phyloP scores from a whole-genome alignment of 2,888 invertebrate species.

The Hydropsyche betteni region DNA sequence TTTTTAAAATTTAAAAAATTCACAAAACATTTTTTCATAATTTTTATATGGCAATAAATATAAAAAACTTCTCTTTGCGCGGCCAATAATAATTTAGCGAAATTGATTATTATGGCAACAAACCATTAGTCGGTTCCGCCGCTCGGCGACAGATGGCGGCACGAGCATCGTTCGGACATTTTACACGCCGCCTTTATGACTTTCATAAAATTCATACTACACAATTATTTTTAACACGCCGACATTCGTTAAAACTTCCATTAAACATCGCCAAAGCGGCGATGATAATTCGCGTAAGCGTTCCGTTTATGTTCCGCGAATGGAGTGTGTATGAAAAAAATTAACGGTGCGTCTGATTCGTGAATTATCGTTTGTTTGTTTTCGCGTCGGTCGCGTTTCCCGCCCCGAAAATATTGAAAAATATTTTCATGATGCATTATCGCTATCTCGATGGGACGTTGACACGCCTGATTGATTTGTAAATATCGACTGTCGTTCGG shows the following conservation, averaged over 20 bases:
- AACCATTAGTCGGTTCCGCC: conserved; percentile 29
- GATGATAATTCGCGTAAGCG: too few species aligned
- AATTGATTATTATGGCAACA: conserved; percentile 16
- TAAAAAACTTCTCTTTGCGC: background rate
- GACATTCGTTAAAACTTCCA: background rate
- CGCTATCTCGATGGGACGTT: conserved; percentile 29
- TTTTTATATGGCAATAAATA: background rate
- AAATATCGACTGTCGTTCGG: conserved; percentile 39
- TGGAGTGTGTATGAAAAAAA: too few species aligned
- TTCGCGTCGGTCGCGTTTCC: too few species aligned
- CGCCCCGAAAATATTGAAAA: too few species aligned
- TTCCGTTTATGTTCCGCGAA: too few species aligned
- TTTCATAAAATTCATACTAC: too few species aligned
- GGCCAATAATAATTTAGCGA: background rate
- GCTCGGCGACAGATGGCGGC: conserved; percentile 32
- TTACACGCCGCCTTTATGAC: background rate
- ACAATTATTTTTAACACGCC: background rate
- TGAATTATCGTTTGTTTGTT: too few species aligned
- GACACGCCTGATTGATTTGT: conserved; percentile 40
- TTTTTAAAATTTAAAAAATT: too few species aligned
- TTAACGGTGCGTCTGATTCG: too few species aligned
- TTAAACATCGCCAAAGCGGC: too few species aligned
- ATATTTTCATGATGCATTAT: conserved; percentile 32
- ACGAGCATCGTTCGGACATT: conserved; percentile 15
- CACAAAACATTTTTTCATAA: too few species aligned